Conservation (phyloP, 2,113 vertebrate species). For the Erythrolamprus reginae region DNA sequence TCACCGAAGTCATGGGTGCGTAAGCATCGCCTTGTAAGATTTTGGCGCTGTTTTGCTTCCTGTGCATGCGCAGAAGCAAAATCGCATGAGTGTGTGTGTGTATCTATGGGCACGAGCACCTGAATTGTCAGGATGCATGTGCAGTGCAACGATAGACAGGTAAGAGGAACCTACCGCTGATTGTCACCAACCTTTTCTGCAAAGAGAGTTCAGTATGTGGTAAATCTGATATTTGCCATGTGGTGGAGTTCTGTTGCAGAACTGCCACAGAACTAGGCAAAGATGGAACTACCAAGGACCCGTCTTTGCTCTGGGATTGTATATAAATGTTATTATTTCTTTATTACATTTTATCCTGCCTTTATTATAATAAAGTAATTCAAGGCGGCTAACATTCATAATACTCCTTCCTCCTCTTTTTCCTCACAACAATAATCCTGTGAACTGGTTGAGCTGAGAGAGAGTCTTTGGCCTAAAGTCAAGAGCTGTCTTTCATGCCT, state of each 20-base stretch:
- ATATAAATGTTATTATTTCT: neutral
- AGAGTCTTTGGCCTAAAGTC: neutral
- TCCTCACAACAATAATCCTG: neutral
- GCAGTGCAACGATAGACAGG: no score
- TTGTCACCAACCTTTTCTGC: neutral
- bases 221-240: neutral
- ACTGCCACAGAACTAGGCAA: neutral
- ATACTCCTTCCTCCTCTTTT: neutral
- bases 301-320: neutral
- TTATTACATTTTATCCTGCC: neutral
- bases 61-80: no score
- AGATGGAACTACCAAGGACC: neutral
- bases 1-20: no score
- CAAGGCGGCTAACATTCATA: neutral
- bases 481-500: neutral
- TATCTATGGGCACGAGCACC: no score
- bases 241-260: neutral
- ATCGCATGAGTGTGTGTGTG: no score
- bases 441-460: neutral
- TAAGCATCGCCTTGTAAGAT: no score
- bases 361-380: neutral
- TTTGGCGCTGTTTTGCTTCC: no score
- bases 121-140: no score
- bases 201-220: neutral
- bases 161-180: no score